Percentiles rank a stretch among this genome's conserved stretches.
These are phyloP conservation scores for Pachyseris speciosa DNA, from an alignment of 64 coral and sea anemone genomes.

Conservation along the genomic window DNA sequence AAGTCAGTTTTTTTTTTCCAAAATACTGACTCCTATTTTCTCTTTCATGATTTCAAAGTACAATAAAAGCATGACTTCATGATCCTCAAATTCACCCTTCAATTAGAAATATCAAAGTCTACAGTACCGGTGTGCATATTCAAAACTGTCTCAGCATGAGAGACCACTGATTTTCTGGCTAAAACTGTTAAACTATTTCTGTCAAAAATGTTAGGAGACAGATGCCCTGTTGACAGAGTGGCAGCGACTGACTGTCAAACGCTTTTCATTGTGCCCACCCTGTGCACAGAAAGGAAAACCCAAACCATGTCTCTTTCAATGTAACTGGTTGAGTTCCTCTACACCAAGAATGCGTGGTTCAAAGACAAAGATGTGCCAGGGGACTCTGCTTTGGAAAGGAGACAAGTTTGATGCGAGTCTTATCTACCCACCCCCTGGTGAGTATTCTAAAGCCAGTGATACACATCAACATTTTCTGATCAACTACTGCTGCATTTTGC, in stretches of 20 bases:
- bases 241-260: constrained; percentile 29
- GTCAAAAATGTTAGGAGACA: constrained; percentile 2
- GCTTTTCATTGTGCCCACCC: constrained; percentile 48
- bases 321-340: constrained; percentile 42
- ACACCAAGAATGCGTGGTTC: neutral
- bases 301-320: constrained; percentile 32
- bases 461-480: too few relatives aligned
- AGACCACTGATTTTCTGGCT: too few relatives aligned
- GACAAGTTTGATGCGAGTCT: constrained; percentile 14
- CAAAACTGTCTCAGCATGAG: too few relatives aligned
- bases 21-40: too few relatives aligned
- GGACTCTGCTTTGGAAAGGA: neutral
- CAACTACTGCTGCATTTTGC: too few relatives aligned
- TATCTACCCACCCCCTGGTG: constrained; percentile 28
- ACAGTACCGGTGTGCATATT: too few relatives aligned
- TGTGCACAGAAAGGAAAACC: constrained; percentile 12
- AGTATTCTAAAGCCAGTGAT: neutral
- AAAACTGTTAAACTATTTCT: neutral
- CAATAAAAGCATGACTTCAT: too few relatives aligned
- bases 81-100: too few relatives aligned
- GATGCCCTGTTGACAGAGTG: constrained; percentile 51
- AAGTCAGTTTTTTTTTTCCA: too few relatives aligned
- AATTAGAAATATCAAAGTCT: too few relatives aligned
- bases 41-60: too few relatives aligned
- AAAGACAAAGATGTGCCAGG: constrained; percentile 7